Evolutionary conservation across 2,888 invertebrate genomes (phyloP), one percentile per base, ranked within the genome.

Genomic region (Clepsis dumicolana): DNA sequence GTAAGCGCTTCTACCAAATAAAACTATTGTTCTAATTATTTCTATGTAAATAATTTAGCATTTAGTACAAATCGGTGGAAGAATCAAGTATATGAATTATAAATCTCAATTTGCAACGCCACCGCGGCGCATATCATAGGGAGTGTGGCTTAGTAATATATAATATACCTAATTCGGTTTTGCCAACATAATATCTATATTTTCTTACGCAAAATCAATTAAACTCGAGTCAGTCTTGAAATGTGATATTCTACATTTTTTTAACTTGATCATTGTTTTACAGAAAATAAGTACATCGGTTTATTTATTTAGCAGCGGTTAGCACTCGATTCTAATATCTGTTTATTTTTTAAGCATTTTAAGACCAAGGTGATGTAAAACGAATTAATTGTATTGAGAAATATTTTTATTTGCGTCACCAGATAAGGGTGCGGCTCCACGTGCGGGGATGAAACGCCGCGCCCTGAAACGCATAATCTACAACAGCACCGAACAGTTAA

Each of bases 61-160:
- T 87, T 91, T 92, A 91, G 92, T 92, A 90, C 91, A 93, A 92
- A 84, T 86, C 84, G 90, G 90, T 91, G 89, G 87, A 90, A 88
- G 89, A 84, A 80, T 80, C 81, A 72, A 72, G 71, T 74, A 70
- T 74, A 74, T 75, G 76, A 74, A 75, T 77, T 75, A 74, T 70
- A 77, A 79, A 77, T 80, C 77, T 84, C 77, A 79, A 77, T 72
- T 68, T 76, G 74, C 56, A 72, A 73, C 74, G 68, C 74, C 72
- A 71, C 70, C 64, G 71, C 71, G 72, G 66, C 38, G 56, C 70
- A 65, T 66, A 66, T 64, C 63, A 65, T 27, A 5, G 60, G 73
- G 69, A 73, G 72, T 64, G 62, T 66, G 71, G 70, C 64, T 27
- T 64, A 72, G 66, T 71, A 65, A 71, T 71, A 65, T 71, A 29